Conservation (phyloP, 2,797 vertebrate genomes). For the Nannoperca obscura region DNA sequence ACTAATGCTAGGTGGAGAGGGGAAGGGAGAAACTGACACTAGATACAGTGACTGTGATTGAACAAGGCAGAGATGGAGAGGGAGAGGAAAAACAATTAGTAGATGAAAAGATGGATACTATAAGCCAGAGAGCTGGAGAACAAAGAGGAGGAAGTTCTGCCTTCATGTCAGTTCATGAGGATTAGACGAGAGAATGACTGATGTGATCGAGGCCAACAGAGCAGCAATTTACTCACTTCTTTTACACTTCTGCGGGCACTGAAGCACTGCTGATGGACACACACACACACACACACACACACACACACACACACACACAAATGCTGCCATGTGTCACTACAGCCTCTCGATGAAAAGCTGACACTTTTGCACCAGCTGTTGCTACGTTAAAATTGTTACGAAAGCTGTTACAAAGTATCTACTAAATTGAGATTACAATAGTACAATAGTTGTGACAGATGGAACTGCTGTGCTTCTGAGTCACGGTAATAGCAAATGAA, state of each 20-base stretch:
- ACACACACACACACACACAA: constrained; percentile 8
- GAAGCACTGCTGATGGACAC: constrained; percentile 8
- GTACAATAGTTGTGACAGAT: constrained; percentile 5
- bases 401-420: constrained; percentile 1
- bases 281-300: constrained; percentile 19
- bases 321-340: background rate
- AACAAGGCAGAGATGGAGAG: constrained; percentile 36
- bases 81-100: constrained; percentile 52
- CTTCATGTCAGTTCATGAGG: constrained; percentile 31
- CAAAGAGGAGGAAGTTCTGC: constrained; percentile 18
- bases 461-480: background rate
- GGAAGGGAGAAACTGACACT: constrained; percentile 19
- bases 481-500: background rate
- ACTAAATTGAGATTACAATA: constrained; percentile 11
- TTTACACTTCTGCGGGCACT: background rate
- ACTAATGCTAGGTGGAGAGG: constrained; percentile 15
- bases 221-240: constrained; percentile 30
- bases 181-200: constrained; percentile 41
- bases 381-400: background rate
- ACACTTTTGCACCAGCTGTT: constrained; percentile 31
- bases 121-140: constrained; percentile 14
- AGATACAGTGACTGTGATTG: constrained; percentile 28
- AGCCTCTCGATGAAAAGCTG: constrained; percentile 29
- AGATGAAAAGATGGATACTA: constrained; percentile 28
- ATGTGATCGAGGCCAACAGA: constrained; percentile 40